Conservation (phyloP, 2,113 vertebrate genomes). For the Argyrosomus japonicus region DNA sequence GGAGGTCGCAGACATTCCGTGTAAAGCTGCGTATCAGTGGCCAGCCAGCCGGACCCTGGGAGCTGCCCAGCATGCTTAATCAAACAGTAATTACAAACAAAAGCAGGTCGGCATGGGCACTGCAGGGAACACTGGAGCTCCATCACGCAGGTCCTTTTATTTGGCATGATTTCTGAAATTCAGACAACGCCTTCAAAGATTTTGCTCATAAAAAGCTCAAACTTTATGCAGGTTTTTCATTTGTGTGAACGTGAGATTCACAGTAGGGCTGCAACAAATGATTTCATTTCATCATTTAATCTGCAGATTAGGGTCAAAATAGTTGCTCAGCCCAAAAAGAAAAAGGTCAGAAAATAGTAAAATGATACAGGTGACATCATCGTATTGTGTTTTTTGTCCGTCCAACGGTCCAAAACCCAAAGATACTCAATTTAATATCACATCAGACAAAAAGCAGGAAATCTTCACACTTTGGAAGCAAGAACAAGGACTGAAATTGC, state of each 20-base stretch:
- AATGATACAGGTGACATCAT: neutral
- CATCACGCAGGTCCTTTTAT: constrained; percentile 79
- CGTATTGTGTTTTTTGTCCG: neutral
- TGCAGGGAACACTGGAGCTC: constrained; percentile 69
- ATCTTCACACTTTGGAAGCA: neutral
- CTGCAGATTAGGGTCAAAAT: neutral
- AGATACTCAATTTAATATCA: neutral
- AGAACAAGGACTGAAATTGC: neutral
- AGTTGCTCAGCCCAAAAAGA: too few species aligned
- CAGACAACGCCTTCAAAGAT: constrained; percentile 49
- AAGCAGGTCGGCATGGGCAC: constrained; percentile 82
- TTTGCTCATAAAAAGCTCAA: constrained; percentile 25
- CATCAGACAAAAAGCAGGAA: neutral
- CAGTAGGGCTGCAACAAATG: neutral
- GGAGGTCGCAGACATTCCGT: constrained; percentile 80
- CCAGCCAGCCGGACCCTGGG: constrained; percentile 74
- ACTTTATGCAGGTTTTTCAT: neutral
- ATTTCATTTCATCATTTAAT: neutral
- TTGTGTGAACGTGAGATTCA: neutral
- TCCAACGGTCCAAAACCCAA: neutral
- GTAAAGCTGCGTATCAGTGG: constrained; percentile 82
- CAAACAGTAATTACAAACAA: constrained; percentile 85
- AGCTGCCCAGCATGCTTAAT: constrained; percentile 84
- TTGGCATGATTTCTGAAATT: constrained; percentile 69
- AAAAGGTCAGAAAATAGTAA: neutral